Base-by-base conservation (phyloP, 2,113 vertebrate genomes). In the Trogon surrucura region DNA sequence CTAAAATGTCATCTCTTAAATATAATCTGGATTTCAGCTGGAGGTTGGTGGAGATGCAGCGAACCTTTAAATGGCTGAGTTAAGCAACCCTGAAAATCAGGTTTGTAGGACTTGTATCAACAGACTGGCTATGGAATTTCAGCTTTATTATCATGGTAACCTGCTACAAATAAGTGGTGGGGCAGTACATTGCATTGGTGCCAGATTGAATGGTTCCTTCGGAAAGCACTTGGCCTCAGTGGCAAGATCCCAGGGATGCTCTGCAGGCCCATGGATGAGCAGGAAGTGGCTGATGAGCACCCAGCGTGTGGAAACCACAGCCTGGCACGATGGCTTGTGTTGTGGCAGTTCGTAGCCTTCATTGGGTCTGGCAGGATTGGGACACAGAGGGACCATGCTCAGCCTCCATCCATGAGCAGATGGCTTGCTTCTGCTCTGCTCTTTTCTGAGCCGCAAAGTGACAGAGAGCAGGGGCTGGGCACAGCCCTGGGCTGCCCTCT, bases 81-180 rank as follows among this genome's bases (percentile, higher is more conserved):
- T 86, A 93, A 93, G 56, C 45, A 88, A 77, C 72, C 44, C 60
- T 73, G 86, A 83, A 94, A 90, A 91, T 78, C 71, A 71, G 41
- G 15, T 70, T 92, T 84, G 48, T 74, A 65, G 50, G n/a, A 34
- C 48, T 86, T 86, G 5, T 67, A 67, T 70, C 77, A 70, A 23
- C 16, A 64, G 64, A 50, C 36, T 77, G 45, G 26, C 34, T 78
- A 1, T 17, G 30, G 72, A 50, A 66, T 21, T 70, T 74, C 67
- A 47, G 18, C n/a, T 71, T 64, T 34, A 48, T 85, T 89, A 80
- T 86, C 18, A 27, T 21, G 48, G 29, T 25, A 80, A 23, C 80
- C 32, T 73, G 54, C 34, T 75, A 29, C 30, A 70, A 53, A 3
- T 19, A 36, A 57, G 10, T 44, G 32, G 25, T 27, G 71, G 45